Conservation (phyloP, 2,797 vertebrate genomes). For the Thaleichthys pacificus region DNA sequence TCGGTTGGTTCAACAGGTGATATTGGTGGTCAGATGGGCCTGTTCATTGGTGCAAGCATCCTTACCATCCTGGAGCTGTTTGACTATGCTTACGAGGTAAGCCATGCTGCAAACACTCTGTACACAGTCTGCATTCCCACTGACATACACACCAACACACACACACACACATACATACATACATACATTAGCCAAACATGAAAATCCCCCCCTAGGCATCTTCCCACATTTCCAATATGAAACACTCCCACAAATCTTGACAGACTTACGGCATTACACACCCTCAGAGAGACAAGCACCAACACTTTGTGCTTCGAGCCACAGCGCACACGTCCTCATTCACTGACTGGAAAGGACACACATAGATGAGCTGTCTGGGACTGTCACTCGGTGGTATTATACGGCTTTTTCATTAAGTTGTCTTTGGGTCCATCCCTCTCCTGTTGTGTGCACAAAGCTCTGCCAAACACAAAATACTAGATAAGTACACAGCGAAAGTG, state of each 20-base stretch:
- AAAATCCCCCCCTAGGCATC: not conserved
- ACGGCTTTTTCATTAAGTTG: slow-evolving; percentile 45
- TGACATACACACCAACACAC: slow-evolving; percentile 5
- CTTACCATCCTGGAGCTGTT: slow-evolving; percentile 97
- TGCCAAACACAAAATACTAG: slow-evolving; percentile 42
- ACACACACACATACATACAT: slow-evolving; percentile 9
- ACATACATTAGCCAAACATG: not conserved
- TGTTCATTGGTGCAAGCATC: slow-evolving; percentile 97
- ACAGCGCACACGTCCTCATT: not conserved
- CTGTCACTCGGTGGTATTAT: slow-evolving; percentile 30
- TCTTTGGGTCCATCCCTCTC: slow-evolving; percentile 20
- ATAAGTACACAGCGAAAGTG: slow-evolving; percentile 31
- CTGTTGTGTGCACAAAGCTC: slow-evolving; percentile 23
- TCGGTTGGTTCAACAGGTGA: slow-evolving; percentile 76
- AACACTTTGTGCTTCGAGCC: slow-evolving; percentile 6
- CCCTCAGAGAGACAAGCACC: slow-evolving; percentile 14
- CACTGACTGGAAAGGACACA: slow-evolving; percentile 3
- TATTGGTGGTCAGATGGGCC: slow-evolving; percentile 96
- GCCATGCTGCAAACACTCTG: slow-evolving; percentile 11
- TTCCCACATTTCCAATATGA: not conserved
- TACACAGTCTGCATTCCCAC: not conserved
- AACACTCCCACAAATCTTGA: slow-evolving; percentile 7
- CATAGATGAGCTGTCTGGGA: slow-evolving; percentile 18
- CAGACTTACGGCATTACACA: slow-evolving; percentile 15
- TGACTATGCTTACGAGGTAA: slow-evolving; percentile 95